phyloP scores from a whole-genome alignment of 2,797 vertebrate species.

The Pantherophis alleghaniensis region DNA sequence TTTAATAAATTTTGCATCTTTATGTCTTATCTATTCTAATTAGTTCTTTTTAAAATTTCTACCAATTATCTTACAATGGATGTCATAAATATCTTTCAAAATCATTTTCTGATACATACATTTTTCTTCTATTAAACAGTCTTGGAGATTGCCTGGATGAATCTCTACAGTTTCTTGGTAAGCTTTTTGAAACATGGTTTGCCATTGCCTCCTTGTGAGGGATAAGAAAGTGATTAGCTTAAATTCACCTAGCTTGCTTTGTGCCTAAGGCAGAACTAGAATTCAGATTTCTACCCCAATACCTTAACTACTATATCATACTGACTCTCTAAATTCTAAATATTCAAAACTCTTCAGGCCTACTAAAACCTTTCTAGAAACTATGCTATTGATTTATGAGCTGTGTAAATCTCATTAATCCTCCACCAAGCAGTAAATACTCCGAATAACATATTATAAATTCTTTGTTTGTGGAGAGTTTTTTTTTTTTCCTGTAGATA shows the following conservation, averaged over 20 bases:
- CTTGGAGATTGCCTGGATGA: no score
- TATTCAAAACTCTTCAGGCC: background rate
- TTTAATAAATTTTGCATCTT: background rate
- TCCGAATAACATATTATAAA: background rate
- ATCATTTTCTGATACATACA: background rate
- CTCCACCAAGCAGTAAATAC: background rate
- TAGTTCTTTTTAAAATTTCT: background rate
- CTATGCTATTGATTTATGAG: background rate
- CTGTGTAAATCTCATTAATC: background rate
- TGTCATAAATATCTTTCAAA: background rate
- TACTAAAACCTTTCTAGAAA: background rate
- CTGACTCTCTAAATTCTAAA: background rate
- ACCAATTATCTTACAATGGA: background rate
- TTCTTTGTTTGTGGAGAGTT: background rate
- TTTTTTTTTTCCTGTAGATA: background rate
- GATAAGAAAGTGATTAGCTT: background rate
- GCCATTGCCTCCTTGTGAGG: background rate
- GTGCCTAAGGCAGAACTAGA: background rate
- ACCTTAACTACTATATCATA: background rate
- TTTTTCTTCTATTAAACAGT: no score
- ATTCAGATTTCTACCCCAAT: background rate
- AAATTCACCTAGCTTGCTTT: background rate
- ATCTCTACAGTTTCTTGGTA: background rate
- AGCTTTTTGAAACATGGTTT: background rate
- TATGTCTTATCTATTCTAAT: background rate